Evolutionary conservation across 2,113 vertebrate species (phyloP).

Genomic region (Chlorocebus sabaeus): DNA sequence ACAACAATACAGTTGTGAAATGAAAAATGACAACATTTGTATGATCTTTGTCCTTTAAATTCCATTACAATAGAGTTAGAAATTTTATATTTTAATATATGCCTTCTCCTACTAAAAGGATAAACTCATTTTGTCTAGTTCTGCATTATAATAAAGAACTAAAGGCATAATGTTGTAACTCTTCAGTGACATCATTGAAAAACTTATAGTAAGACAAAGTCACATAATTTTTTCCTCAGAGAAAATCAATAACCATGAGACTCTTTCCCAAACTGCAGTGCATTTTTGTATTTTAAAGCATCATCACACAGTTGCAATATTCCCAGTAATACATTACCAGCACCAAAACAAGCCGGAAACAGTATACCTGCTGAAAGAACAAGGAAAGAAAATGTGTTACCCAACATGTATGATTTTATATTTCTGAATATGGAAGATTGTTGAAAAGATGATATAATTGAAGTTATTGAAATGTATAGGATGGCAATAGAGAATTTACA

Average conservation of each 20-base stretch:
- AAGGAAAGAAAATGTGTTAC: neutral
- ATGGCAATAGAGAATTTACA: neutral
- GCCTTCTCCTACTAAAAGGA: neutral
- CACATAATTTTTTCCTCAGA: neutral
- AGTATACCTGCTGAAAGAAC: neutral
- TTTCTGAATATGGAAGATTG: neutral
- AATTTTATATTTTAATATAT: constrained; percentile 16
- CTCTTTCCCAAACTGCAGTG: neutral
- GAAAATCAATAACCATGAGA: neutral
- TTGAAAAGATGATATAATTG: neutral
- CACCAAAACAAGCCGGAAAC: neutral
- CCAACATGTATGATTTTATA: neutral
- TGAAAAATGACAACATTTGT: neutral
- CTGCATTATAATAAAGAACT: constrained; percentile 62
- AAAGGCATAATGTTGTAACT: constrained; percentile 41
- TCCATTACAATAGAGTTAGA: constrained; percentile 33
- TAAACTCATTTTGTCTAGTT: constrained; percentile 35
- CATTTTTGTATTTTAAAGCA: neutral
- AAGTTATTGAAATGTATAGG: neutral
- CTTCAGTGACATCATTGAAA: constrained; percentile 42
- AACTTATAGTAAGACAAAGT: constrained; percentile 40
- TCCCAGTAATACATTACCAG: neutral
- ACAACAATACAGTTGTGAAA: neutral
- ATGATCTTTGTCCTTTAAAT: constrained; percentile 62
- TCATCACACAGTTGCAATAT: neutral